Base-by-base conservation (phyloP, 2,113 vertebrate species). In the Tringa solitaria region DNA sequence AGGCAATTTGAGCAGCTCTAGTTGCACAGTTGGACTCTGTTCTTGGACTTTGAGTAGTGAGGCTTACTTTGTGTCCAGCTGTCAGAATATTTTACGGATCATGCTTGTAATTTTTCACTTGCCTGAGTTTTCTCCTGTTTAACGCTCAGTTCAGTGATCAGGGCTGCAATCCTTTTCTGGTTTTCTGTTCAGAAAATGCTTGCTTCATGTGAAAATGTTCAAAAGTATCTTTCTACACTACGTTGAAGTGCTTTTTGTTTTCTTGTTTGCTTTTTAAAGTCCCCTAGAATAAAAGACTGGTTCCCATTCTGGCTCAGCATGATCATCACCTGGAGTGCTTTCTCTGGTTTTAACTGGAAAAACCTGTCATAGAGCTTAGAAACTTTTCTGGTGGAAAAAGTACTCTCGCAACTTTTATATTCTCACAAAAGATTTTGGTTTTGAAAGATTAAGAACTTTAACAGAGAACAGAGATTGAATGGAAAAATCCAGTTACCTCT, bases 61-160 rank as follows among this genome's bases (percentile, higher is more conserved):
- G 39, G 35, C 14, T 89, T 59, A 17, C 50, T 81, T 77, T 67
- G 39, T 91, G 64, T 69, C 72, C 2, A 0, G 60, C 68, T 91
- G 57, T 88, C 82, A 88, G 68, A 63, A n/a, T 73, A 65, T 91
- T 93, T 93, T 63, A 92, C 0, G 11, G 67, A 67, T 93, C 72
- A 14, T 45, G 79, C 37, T 60, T 90, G 90, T 63, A 72, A 90
- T 96, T 93, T 96, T 94, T 94, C 92, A 84, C 56, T 90, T 84
- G 59, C 60, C 51, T 93, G 87, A 70, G 56, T 81, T 86, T 95
- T 75, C 9, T 76, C 13, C 68, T 87, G 24, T 41, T 76, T 69
- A 69, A 84, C 57, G 41, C 72, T 77, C 84, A 68, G 67, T 84
- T 88, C 79, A 83, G 5, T 37, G 79, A 45, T 54, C 60, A 91